Evolutionary conservation across 2,113 vertebrate genomes (phyloP), one percentile per base, ranked within the genome.

Genomic region (Corythornis madagascariensis): DNA sequence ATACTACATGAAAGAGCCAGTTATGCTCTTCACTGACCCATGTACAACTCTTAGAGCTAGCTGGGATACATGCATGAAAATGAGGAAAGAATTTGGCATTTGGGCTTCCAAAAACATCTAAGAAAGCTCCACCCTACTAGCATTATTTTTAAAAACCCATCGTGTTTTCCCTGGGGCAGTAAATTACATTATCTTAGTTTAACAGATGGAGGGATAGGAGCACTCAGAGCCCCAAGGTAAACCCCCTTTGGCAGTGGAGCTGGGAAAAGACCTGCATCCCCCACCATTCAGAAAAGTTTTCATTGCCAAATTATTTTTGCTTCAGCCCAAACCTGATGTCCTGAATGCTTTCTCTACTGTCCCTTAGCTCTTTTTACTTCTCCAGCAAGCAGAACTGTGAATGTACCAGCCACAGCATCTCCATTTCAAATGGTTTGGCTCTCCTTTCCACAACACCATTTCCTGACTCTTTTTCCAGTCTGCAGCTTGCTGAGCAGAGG

Each of bases 381-480:
- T 82, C 53, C 26, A 43, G 56, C 53, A 55, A 90, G 31, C 45
- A 35, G 18, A 71, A 26, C 47, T 69, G 60, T 56, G 64, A 79
- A 65, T 29, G n/a, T 13, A 75, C 79, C 60, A 72, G 91, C 67
- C 55, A 56, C 69, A 56, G 85, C 35, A 72, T 56, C 89, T 86
- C 86, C 55, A 65, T 94, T 95, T 95, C 93, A 85, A 52, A 89
- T 50, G 31, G 89, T 43, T 67, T 63, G 89, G 82, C 72, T 88
- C 61, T 59, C 16, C 65, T 33, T 73, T 67, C 61, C 85, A 35
- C 76, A 65, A 40, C 69, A 78, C 53, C 76, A 64, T 94, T 92
- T 94, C 95, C 91, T 88, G 93, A 87, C 66, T 81, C 48, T 84
- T 93, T 77, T 92, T 90, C 82, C 92, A 84, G 48, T 86, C 86